These are phyloP conservation scores for Morphnarchus princeps DNA, from an alignment of 2,113 vertebrate species.

Conservation along the genomic window DNA sequence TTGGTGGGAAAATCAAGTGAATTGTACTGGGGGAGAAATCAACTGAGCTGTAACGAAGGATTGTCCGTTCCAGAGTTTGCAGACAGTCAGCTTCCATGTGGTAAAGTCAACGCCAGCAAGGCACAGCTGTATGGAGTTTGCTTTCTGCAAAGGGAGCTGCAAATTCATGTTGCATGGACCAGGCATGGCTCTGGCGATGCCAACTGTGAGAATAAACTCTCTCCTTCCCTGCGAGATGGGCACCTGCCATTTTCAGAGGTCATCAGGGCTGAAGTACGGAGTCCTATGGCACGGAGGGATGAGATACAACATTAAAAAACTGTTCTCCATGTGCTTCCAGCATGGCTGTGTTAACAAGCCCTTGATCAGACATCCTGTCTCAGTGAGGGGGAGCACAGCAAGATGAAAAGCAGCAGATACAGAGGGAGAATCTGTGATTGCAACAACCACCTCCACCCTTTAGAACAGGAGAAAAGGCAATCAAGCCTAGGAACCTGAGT, in stretches of 20 bases:
- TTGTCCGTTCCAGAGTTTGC: background rate
- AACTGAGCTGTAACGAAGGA: background rate
- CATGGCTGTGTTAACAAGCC: background rate
- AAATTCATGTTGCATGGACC: accelerated
- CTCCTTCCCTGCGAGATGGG: background rate
- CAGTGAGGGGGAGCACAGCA: background rate
- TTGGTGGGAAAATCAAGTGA: background rate
- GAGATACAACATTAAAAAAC: background rate
- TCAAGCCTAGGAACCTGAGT: background rate
- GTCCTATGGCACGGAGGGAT: background rate
- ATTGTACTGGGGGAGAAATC: background rate
- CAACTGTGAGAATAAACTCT: background rate
- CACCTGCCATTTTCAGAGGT: background rate
- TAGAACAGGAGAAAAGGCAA: background rate
- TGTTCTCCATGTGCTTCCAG: background rate
- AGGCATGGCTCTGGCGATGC: background rate
- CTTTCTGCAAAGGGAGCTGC: background rate
- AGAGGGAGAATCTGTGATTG: background rate
- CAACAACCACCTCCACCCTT: background rate
- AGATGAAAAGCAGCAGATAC: background rate
- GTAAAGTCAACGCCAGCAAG: background rate
- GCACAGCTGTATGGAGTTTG: background rate
- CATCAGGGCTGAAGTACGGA: background rate
- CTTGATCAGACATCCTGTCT: background rate
- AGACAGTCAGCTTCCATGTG: accelerated